phyloP scores from a whole-genome alignment of 2,797 vertebrate species.

The Garrulus glandarius region DNA sequence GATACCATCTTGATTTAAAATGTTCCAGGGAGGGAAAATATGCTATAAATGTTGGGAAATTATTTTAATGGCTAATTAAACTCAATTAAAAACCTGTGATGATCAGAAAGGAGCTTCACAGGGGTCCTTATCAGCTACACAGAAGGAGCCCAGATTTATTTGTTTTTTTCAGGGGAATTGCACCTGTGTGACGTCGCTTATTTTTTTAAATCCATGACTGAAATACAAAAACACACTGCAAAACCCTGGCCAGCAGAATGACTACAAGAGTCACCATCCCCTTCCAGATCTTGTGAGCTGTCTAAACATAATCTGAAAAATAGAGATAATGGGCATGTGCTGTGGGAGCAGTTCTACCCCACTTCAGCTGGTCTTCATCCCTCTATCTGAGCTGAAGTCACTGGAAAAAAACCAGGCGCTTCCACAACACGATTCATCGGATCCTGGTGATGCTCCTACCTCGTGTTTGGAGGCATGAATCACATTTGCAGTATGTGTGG shows the following conservation, averaged over 20 bases:
- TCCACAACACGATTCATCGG: background rate
- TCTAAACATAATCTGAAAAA: background rate
- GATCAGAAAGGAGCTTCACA: background rate
- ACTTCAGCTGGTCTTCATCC: background rate
- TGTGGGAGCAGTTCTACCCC: background rate
- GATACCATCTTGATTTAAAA: background rate
- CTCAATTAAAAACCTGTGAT: background rate
- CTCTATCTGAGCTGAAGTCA: background rate
- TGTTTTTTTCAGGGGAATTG: background rate
- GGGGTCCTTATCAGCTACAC: background rate
- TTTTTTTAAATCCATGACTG: background rate
- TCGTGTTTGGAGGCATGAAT: background rate
- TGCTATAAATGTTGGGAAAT: background rate
- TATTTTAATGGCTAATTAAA: slow-evolving; percentile 27
- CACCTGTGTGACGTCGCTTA: accelerated
- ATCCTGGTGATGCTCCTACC: background rate
- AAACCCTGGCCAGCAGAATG: background rate
- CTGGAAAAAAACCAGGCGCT: background rate
- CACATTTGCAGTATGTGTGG: background rate
- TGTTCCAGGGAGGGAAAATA: background rate
- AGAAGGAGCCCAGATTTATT: background rate
- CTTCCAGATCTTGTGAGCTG: background rate
- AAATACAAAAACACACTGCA: background rate
- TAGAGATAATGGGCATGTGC: background rate
- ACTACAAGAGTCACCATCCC: background rate